Base-by-base conservation (phyloP, 2,888 invertebrate species). In the Lordiphosa andalusiaca region DNA sequence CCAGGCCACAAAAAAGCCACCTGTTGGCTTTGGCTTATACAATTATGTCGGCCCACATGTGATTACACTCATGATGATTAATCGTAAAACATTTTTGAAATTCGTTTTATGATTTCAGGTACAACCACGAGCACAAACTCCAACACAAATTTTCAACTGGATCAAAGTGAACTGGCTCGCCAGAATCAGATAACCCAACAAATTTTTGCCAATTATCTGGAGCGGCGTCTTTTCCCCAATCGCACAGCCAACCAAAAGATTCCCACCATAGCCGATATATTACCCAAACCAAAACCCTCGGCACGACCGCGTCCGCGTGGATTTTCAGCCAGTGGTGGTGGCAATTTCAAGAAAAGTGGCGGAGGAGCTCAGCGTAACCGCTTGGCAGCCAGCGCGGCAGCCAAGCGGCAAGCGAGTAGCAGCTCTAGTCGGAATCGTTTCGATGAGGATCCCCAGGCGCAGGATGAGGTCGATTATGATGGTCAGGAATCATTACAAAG, bases 131-230 rank as follows among this genome's bases (percentile, higher is more conserved):
- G 42, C 38, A 41, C 51, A 42, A 52, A 33, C 40, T 37, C 39
- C 44, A 25, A 21, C 46, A 41, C 35, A 37, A 12, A 25, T 48
- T 80, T 77, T 25, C 78, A 83, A 38, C 75, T 88, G 67, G 89
- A 91, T 67, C 84, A 90, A 71, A 91, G 91, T 72, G 94, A 94
- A 89, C 89, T 94, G 88, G 93, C 93, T 78, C 90, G 94, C 67
- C 94, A 94, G 91, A 94, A 94, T 91, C 92, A 92, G 88, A 94
- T 94, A 88, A 94, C 94, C 33, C 92, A 93, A 89, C 93, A 94
- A 90, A 94, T 94, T 71, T 91, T 94, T 70, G 93, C 94, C 85
- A 93, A 93, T 60, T 94, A 92, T 85, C 90, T 94, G 67, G 94
- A 94, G 88, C 92, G 93, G 85, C 92, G 93, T 40, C 87, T 94